Evolutionary conservation across 2,797 vertebrate species (phyloP).

Genomic region (Scolopax bukidnonensis): DNA sequence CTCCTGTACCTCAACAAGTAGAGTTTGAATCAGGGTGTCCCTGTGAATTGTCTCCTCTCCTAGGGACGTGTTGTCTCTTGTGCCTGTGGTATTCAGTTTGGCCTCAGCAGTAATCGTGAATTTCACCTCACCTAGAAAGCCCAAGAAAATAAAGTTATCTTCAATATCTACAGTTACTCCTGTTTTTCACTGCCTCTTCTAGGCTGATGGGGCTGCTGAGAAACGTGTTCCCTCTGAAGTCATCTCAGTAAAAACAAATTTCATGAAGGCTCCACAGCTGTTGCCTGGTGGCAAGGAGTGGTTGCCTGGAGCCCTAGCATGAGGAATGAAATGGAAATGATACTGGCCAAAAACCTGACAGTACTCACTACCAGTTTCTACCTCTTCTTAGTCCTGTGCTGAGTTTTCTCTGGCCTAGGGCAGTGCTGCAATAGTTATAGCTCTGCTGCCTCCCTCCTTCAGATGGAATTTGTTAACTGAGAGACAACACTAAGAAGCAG

Average conservation of each 20-base stretch:
- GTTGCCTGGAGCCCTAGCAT: background rate
- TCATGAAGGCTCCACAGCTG: accelerated
- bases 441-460: background rate
- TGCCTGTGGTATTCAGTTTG: background rate
- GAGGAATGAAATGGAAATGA: background rate
- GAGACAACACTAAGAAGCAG: background rate
- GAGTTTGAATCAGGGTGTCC: slow-evolving; percentile 65
- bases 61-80: background rate
- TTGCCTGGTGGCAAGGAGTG: background rate
- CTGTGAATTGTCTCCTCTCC: slow-evolving; percentile 29
- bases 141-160: background rate
- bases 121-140: slow-evolving; percentile 71
- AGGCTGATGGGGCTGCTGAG: background rate
- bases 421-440: background rate
- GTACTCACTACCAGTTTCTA: background rate
- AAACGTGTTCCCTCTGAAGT: background rate
- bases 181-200: background rate
- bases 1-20: slow-evolving; percentile 71
- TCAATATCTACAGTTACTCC: background rate
- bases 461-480: background rate
- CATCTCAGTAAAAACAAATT: background rate
- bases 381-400: background rate
- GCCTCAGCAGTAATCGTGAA: slow-evolving; percentile 65
- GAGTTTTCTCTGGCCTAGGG: background rate
- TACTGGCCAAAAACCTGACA: background rate